phyloP scores from a whole-genome alignment of 53 echinoderm and acorn worm genomes.

The Paracentrotus lividus region DNA sequence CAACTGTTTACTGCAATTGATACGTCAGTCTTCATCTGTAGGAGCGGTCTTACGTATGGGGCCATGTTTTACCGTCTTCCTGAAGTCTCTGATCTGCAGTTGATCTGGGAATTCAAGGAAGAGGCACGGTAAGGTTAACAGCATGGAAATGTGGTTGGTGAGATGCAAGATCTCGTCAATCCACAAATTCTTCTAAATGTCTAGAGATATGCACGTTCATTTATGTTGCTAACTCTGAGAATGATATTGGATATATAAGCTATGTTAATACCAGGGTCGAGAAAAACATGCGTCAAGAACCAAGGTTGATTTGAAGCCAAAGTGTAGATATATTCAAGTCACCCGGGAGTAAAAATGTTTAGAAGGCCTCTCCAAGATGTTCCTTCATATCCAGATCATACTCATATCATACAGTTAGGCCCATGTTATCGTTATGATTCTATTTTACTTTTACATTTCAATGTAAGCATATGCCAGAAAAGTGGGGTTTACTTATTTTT shows the following conservation, averaged over 20 bases:
- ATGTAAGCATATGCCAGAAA: too few relatives aligned
- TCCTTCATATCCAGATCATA: neutral
- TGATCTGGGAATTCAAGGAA: neutral
- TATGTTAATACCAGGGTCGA: slow-evolving; percentile 1
- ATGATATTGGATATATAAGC: too few relatives aligned
- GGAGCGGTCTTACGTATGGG: neutral
- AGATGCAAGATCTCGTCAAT: too few relatives aligned
- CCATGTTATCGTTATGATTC: too few relatives aligned
- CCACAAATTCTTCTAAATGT: too few relatives aligned
- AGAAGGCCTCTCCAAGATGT: neutral
- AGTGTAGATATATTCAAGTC: neutral
- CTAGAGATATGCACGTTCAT: too few relatives aligned
- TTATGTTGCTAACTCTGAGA: too few relatives aligned
- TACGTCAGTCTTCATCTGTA: neutral
- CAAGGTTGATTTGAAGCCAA: neutral
- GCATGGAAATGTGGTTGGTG: too few relatives aligned
- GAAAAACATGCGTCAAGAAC: neutral
- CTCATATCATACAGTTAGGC: neutral
- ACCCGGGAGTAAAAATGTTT: neutral
- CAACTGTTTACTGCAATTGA: neutral
- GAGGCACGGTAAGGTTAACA: neutral
- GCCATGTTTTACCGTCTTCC: neutral
- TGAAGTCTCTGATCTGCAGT: neutral
- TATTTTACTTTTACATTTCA: too few relatives aligned
- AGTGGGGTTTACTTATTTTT: too few relatives aligned